Conservation (phyloP, 2,888 invertebrate species). For the Ceratothoa steindachneri region DNA sequence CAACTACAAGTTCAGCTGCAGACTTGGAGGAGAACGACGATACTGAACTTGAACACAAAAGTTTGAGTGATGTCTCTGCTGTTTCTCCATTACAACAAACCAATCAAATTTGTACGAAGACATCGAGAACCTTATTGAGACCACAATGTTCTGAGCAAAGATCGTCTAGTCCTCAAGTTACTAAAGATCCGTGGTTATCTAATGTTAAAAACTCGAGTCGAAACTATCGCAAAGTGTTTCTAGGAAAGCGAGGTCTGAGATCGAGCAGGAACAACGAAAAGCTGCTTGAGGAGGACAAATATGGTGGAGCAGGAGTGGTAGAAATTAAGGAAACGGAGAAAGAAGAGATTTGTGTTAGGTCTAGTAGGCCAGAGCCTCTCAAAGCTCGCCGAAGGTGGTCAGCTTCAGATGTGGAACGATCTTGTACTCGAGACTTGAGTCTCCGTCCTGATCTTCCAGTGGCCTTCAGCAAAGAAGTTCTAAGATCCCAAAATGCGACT, state of each 20-base stretch:
- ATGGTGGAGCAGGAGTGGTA: neutral
- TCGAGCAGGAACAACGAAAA: neutral
- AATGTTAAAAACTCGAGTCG: constrained; percentile 1
- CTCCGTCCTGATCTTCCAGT: neutral
- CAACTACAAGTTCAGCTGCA: neutral
- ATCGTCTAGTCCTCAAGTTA: neutral
- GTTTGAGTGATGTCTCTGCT: neutral
- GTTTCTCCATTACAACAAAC: neutral
- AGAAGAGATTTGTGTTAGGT: too few relatives aligned
- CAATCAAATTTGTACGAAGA: neutral
- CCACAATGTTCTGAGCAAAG: neutral
- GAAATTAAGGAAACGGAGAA: constrained; percentile 1
- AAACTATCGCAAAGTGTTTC: neutral
- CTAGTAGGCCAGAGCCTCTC: constrained; percentile 23
- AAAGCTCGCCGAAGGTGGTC: constrained; percentile 43
- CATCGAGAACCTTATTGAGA: neutral
- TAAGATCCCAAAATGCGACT: too few relatives aligned
- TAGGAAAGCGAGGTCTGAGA: neutral
- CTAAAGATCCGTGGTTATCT: neutral
- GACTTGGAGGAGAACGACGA: neutral
- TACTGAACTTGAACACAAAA: neutral
- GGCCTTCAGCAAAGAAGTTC: too few relatives aligned
- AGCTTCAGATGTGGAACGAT: constrained; percentile 24
- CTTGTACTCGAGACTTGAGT: neutral
- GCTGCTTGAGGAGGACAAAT: neutral